Base-by-base conservation (phyloP, 2,888 invertebrate genomes). In the Caenorhabditis imperialis region DNA sequence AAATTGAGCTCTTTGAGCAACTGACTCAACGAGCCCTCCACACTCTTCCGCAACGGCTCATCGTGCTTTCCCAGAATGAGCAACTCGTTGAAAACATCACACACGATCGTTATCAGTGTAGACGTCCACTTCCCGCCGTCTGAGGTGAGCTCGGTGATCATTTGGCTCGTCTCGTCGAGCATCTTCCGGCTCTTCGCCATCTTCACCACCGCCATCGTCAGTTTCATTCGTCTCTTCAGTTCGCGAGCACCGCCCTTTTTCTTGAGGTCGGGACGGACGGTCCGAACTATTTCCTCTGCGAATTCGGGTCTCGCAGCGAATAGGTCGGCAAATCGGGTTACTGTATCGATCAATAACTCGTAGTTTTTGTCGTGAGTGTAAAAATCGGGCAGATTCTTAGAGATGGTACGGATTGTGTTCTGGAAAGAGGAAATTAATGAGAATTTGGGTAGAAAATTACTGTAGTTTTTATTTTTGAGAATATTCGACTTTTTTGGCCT, bases 31-130 rank as follows among this genome's bases (percentile, higher is more conserved):
- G 67, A 51, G 18, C 57, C 57, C 16, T 73, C 61, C 12, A 65
- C 57, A 1, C 16, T 22, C 14, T 60, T 51, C n/a, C 51, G 10
- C 55, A 58, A 25, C 2, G 18, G 4, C 6, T 12, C 33, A 30
- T 72, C 48, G 10, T 72, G 27, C 42, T 72, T 72, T 18, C 72
- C 61, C 20, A 71, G 33, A 10, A 62, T 51, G 10, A 62, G 37
- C 37, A 62, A 33, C 50, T 71, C 70, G 42, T 61, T 61, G 50
- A 71, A 55, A 25, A 62, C 42, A 20, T 67, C 67, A 50, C 67
- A 67, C 7, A 67, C 38, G 22, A 67, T 51, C 7, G 67, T 67
- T 1, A 67, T 57, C 1, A 67, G 27, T 1, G 57, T 57, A 3
- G 67, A 67, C 3, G 50, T 37, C 67, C 67, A 67, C 22, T 57